Conservation (phyloP, 1,140 invertebrate genomes). For the Gryllus bimaculatus region DNA sequence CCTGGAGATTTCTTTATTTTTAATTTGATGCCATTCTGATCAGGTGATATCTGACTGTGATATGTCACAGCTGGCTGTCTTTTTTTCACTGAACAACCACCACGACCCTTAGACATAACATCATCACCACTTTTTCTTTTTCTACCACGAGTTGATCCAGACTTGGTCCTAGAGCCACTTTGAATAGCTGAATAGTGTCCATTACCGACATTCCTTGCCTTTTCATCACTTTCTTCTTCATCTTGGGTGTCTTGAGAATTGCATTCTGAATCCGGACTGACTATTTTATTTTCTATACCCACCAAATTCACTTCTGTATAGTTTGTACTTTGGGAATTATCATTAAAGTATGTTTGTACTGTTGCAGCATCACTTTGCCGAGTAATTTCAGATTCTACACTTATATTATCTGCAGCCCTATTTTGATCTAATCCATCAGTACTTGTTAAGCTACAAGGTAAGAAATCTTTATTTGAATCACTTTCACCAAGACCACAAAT, state of each 20-base stretch:
- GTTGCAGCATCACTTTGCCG: not conserved
- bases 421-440: not conserved
- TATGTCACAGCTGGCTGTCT: conserved; percentile 33
- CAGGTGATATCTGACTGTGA: conserved; percentile 47
- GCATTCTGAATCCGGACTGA: not conserved
- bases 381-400: not conserved
- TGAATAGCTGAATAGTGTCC: not conserved
- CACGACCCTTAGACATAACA: not conserved
- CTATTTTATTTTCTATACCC: not conserved
- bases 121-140: conserved; percentile 10
- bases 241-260: not conserved
- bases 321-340: not conserved
- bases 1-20: conserved; percentile 47
- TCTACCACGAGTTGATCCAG: not conserved
- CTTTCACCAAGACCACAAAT: not conserved
- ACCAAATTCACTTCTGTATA: not conserved
- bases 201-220: conserved; percentile 6
- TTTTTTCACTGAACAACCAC: conserved; percentile 13
- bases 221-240: conserved; percentile 10
- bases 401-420: not conserved
- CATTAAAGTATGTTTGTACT: conserved; percentile 6
- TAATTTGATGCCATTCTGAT: conserved; percentile 51
- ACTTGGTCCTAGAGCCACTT: not conserved
- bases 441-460: not conserved
- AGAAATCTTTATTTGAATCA: not conserved